Base-by-base conservation (phyloP, 2,888 invertebrate species). In the Brachyptera risi region DNA sequence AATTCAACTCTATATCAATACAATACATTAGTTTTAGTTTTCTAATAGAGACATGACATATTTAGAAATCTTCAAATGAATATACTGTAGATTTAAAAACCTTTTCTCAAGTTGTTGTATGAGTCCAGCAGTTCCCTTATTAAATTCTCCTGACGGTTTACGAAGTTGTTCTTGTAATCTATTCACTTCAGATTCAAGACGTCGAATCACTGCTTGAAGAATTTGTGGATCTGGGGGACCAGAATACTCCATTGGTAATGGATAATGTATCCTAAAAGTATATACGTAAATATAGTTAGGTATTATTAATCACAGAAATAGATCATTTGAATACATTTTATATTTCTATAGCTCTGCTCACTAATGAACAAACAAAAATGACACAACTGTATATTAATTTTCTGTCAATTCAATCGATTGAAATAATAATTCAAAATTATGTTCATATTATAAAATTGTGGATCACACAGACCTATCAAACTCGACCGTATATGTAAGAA, bases 401-500 rank as follows among this genome's bases (percentile, higher is more conserved):
- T n/a, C n/a, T n/a, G n/a, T n/a, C n/a, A n/a, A n/a, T n/a, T n/a
- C n/a, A n/a, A n/a, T n/a, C n/a, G n/a, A n/a, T n/a, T n/a, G n/a
- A n/a, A n/a, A n/a, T n/a, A n/a, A n/a, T n/a, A n/a, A n/a, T n/a
- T n/a, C n/a, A n/a, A n/a, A n/a, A n/a, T n/a, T n/a, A n/a, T n/a
- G n/a, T n/a, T n/a, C n/a, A n/a, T n/a, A n/a, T n/a, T n/a, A n/a
- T 31, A 11, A 31, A 31, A 31, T 31, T 31, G 5, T 31, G 5
- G 31, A 5, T n/a, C n/a, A 7, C 11, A 31, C 57, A 59, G 72
- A 79, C 78, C 76, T 75, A 69, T 81, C 80, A 69, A 81, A 81
- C 72, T 81, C 80, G 17, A 79, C 80, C 21, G 76, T 73, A 62
- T 81, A 81, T 1, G 78, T 79, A 26, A 81, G 70, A 65, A 81